Evolutionary conservation across 2,888 invertebrate species (phyloP), one percentile per base, ranked within the genome.

Genomic region (Dryobotodes eremita): DNA sequence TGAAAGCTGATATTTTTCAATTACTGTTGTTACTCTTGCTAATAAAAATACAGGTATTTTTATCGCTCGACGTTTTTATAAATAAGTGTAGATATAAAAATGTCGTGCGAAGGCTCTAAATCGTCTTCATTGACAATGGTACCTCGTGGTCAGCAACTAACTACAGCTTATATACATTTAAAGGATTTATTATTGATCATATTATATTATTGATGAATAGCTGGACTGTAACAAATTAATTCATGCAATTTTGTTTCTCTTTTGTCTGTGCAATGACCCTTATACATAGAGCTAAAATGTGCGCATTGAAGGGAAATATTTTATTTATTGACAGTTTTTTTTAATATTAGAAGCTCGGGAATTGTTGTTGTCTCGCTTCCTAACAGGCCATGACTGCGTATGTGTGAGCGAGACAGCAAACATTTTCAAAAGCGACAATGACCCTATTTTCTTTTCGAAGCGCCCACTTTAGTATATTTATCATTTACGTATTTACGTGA

Each of bases 281-380:
- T 42, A 10, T 57, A n/a, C n/a, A n/a, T n/a, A 20, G 15, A 65
- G 11, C 26, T 68, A 42, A 82, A 76, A 46, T 31, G 55, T 76
- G 55, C 61, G 36, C 53, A 75, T 48, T 10, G 3, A n/a, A 66
- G 23, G 6, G 20, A 55, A 59, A 17, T 10, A 61, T 68, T 75
- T 66, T 55, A 66, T 66, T 75, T 55, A 83, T 76, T 83, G 68
- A 57, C 68, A 20, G 26, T 20, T 64, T 59, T 36, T 77, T 36
- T 50, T 69, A n/a, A n/a, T 55, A n/a, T 15, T 50, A n/a, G 23
- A n/a, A 31, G 5, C 36, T 66, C 23, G 4, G 23, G 23, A 75
- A 55, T 15, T 59, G 3, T 53, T 36, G 50, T 26, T 48, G 53
- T 82, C 53, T 74, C 59, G 31, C 20, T 68, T 50, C 7, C 20